These are phyloP conservation scores for Nycticebus coucang DNA, from an alignment of 2,113 vertebrate genomes.

Conservation along the genomic window DNA sequence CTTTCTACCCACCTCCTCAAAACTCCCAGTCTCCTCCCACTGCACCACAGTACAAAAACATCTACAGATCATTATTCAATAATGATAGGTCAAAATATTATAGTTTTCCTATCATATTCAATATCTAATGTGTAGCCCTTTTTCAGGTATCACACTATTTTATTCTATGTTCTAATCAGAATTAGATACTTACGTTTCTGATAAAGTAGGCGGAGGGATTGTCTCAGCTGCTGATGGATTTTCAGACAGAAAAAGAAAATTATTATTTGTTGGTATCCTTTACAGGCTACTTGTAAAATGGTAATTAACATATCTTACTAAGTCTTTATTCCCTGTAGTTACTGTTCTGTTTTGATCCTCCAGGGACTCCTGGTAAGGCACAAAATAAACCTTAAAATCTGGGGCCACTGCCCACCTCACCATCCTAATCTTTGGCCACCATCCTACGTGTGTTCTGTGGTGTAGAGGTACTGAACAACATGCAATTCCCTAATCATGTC, in stretches of 20 bases:
- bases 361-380: not conserved
- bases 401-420: not conserved
- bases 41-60: not conserved
- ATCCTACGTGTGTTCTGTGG: not conserved
- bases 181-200: constrained; percentile 50
- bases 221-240: not conserved
- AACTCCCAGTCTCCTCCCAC: not conserved
- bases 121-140: not conserved
- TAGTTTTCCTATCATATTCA: not conserved
- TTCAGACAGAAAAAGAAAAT: constrained; percentile 60
- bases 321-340: constrained; percentile 13
- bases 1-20: not conserved
- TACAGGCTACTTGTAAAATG: constrained; percentile 13
- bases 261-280: constrained; percentile 21
- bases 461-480: not conserved
- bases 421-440: not conserved
- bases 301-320: constrained; percentile 16
- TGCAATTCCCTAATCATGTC: not conserved
- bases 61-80: not conserved
- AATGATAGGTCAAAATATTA: constrained; percentile 22
- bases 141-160: constrained; percentile 13
- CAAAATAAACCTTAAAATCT: not conserved
- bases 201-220: not conserved
- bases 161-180: constrained; percentile 36
- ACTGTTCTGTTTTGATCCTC: not conserved